phyloP scores from a whole-genome alignment of 2,797 vertebrate species.

The Euphonia xanthogaster region DNA sequence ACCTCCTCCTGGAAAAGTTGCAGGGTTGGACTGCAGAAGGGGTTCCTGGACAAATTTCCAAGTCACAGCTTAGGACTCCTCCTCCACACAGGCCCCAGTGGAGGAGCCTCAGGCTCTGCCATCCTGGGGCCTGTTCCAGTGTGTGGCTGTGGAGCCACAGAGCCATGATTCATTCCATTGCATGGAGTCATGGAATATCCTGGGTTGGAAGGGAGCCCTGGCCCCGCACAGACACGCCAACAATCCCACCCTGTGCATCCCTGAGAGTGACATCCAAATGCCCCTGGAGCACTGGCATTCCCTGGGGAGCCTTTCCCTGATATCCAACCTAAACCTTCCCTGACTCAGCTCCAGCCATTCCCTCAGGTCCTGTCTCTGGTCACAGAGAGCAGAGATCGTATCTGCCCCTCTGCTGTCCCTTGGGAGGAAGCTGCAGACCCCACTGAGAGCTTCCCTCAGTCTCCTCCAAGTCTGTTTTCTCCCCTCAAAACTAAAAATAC shows the following conservation, averaged over 20 bases:
- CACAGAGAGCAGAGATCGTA: accelerated
- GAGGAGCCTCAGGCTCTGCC: not conserved
- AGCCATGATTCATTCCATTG: not conserved
- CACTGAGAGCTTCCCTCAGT: accelerated
- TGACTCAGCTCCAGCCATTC: not conserved
- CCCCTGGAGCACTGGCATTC: not conserved
- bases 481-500: not conserved
- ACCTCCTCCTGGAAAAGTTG: not conserved
- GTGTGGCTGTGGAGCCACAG: not conserved
- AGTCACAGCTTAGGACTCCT: not conserved
- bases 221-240: not conserved
- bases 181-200: not conserved
- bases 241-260: not conserved
- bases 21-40: not conserved
- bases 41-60: not conserved
- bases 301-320: not conserved
- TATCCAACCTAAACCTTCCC: not conserved
- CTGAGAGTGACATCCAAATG: accelerated
- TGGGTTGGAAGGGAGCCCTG: not conserved
- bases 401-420: not conserved
- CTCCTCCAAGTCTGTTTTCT: not conserved
- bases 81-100: not conserved
- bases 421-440: not conserved
- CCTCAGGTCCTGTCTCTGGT: not conserved
- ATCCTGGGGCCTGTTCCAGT: not conserved